phyloP scores from a whole-genome alignment of 2,113 vertebrate species.

The Cairina moschata region DNA sequence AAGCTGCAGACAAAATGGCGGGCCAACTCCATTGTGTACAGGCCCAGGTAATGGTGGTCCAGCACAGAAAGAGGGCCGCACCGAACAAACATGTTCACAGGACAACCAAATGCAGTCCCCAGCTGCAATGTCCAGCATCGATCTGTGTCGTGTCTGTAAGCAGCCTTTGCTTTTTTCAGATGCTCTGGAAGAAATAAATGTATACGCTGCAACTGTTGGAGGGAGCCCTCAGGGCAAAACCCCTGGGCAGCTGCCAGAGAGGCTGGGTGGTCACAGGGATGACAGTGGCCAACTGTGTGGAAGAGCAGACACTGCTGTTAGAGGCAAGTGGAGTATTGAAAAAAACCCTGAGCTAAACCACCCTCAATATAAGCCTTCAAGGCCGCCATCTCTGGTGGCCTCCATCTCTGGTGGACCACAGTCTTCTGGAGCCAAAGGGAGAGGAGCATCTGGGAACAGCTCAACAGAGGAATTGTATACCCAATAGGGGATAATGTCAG shows the following conservation, averaged over 20 bases:
- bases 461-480: not conserved
- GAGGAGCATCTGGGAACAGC: not conserved
- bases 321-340: not conserved
- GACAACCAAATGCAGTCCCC: not conserved
- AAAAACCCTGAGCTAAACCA: not conserved
- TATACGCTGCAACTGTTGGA: not conserved
- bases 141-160: not conserved
- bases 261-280: not conserved
- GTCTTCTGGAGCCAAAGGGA: not conserved
- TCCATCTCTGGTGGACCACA: not conserved
- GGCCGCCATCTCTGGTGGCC: not conserved
- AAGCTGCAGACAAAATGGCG: not conserved
- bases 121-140: not conserved
- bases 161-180: not conserved
- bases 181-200: not conserved
- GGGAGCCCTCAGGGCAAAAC: not conserved
- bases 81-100: not conserved
- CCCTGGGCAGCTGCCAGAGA: not conserved
- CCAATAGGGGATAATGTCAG: not conserved
- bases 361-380: not conserved
- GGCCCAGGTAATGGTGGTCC: not conserved
- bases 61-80: not conserved
- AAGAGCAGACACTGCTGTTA: not conserved
- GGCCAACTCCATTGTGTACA: not conserved
- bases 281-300: not conserved